Conservation (phyloP, 2,888 invertebrate genomes). For the Pherbina coryleti region DNA sequence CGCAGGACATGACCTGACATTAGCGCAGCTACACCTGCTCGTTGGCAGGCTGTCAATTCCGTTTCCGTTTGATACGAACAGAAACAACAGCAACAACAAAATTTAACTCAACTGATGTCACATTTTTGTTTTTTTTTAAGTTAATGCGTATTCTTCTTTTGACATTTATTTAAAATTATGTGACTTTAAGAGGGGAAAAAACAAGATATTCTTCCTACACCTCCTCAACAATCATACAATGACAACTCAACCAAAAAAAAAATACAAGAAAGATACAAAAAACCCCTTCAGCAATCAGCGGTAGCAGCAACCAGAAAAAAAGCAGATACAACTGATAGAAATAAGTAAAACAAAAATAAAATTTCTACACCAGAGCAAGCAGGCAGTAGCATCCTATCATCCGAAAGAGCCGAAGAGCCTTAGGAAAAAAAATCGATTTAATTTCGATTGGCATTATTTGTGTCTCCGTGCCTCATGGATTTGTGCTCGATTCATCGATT, state of each 20-base stretch:
- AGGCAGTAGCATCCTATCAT: too few relatives aligned
- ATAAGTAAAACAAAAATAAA: background rate
- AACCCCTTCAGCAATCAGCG: background rate
- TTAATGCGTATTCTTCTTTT: background rate
- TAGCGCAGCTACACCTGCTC: too few relatives aligned
- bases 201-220: background rate
- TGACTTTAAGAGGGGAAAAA: background rate
- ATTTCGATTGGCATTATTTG: slow-evolving; percentile 28
- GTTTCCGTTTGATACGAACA: too few relatives aligned
- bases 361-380: background rate
- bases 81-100: too few relatives aligned
- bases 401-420: too few relatives aligned
- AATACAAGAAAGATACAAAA: too few relatives aligned
- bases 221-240: background rate
- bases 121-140: background rate
- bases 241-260: too few relatives aligned
- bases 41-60: too few relatives aligned
- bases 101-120: background rate
- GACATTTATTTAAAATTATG: background rate
- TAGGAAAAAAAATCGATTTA: slow-evolving; percentile 12
- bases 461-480: slow-evolving; percentile 13
- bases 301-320: background rate
- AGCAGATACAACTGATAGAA: too few relatives aligned
- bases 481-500: slow-evolving; percentile 10
- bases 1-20: too few relatives aligned